Evolutionary conservation across 2,113 vertebrate genomes (phyloP).

Genomic region (Lota lota): DNA sequence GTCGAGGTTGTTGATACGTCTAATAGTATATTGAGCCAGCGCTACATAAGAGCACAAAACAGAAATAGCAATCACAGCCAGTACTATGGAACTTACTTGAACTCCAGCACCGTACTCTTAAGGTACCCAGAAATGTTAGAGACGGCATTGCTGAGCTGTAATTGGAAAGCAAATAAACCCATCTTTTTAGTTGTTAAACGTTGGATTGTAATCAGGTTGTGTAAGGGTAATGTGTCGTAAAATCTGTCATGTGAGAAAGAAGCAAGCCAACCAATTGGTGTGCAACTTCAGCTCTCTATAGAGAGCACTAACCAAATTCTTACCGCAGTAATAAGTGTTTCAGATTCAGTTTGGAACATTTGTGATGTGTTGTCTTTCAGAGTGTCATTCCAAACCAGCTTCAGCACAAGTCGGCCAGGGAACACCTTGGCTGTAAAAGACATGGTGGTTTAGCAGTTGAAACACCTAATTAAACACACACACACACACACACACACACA

Average conservation of each 20-base stretch:
- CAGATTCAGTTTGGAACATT: accelerated
- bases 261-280: too few species aligned
- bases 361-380: accelerated
- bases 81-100: constrained; percentile 37
- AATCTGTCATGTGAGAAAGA: neutral
- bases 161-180: constrained; percentile 3
- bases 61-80: neutral
- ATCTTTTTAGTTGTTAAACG: neutral
- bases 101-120: constrained; percentile 13
- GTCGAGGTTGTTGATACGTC: too few species aligned
- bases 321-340: accelerated
- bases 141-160: accelerated
- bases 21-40: too few species aligned
- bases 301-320: neutral
- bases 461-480: neutral
- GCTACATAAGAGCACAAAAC: neutral
- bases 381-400: accelerated
- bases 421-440: constrained; percentile 56
- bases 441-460: neutral
- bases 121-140: accelerated
- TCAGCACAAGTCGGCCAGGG: constrained; percentile 7
- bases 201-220: neutral
- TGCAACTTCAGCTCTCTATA: too few species aligned
- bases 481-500: neutral
- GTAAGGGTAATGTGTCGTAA: too few species aligned